Evolutionary conservation across 2,113 vertebrate genomes (phyloP), one percentile per base, ranked within the genome.

Genomic region (Sander vitreus): DNA sequence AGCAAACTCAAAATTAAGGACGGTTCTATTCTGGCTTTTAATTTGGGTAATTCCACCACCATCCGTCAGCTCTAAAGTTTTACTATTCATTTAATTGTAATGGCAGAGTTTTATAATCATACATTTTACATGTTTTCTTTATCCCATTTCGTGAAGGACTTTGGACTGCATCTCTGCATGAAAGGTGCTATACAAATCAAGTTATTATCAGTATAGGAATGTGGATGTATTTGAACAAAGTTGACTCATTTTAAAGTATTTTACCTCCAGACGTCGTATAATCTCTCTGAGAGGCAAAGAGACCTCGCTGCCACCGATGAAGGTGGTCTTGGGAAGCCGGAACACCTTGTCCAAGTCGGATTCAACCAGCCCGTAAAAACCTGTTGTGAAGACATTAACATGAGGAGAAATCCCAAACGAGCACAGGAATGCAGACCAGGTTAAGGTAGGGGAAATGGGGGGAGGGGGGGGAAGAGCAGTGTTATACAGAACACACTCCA

Each of bases 301-400:
- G 0, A 94, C 96, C 80, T 99, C 96, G 1, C 89, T 96, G 50
- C 97, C 97, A 1, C 98, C 97, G 7, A 99, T 99, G 93, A 97
- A 99, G 2, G 98, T 98, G 78, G 97, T 99, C 18, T 96, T 97
- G 76, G 98, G 98, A 76, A 99, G 93, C 47, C 95, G 96, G 92
- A 99, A 99, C 66, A 97, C 95, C 75, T 97, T 97, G 96, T 99
- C 97, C 19, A 99, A 92, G 85, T 98, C 97, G 0, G 96, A 94
- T 73, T 99, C 97, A 0, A 95, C 91, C 83, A 99, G 93, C 19
- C 97, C 97, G 0, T 98, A 98, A 89, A 97, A 95, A 62, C 97
- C 97, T 99, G 93, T 39, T 68, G 75, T 8, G 57, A 86, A 88
- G 85, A 84, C 70, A 83, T 53, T 45, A 85, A 90, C 79, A 74